Percentiles rank a stretch among this genome's conserved stretches.
These are phyloP conservation scores for Eupithecia inturbata DNA, from an alignment of 2,888 invertebrate species.

Conservation along the genomic window DNA sequence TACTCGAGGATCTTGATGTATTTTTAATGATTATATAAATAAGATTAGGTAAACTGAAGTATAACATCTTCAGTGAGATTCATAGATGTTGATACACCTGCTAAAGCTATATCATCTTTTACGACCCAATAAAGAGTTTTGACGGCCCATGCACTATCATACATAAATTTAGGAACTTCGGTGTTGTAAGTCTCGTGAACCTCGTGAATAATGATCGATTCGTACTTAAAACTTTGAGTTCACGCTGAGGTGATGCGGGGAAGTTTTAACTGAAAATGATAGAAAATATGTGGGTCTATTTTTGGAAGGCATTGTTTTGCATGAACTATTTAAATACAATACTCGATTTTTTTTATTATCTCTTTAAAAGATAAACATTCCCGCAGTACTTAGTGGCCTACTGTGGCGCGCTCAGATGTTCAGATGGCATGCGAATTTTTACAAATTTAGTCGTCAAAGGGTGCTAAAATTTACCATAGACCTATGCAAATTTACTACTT, in stretches of 20 bases:
- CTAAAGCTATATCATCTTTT: conserved; percentile 61
- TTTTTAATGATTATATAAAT: too few relatives aligned
- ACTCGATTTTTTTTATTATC: neutral
- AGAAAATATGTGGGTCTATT: neutral
- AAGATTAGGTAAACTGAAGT: conserved; percentile 6
- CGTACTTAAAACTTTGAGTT: conserved; percentile 13
- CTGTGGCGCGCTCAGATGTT: too few relatives aligned
- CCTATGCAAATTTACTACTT: too few relatives aligned
- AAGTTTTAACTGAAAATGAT: neutral
- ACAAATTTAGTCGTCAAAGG: too few relatives aligned
- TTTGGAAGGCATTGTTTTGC: neutral
- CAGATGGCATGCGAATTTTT: too few relatives aligned
- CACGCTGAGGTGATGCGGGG: conserved; percentile 6
- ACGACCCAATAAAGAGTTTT: conserved; percentile 69
- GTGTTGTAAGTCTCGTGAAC: conserved; percentile 38
- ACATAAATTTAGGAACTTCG: conserved; percentile 66
- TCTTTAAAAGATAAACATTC: neutral
- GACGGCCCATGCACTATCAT: conserved; percentile 64
- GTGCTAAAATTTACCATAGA: too few relatives aligned
- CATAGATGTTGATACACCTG: conserved; percentile 58
- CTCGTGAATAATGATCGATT: conserved; percentile 29
- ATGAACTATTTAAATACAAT: neutral
- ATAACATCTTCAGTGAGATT: neutral
- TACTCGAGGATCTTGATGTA: too few relatives aligned
- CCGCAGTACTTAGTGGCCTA: too few relatives aligned